Evolutionary conservation across 2,797 vertebrate genomes (phyloP).

Genomic region (Poecilia velifera): DNA sequence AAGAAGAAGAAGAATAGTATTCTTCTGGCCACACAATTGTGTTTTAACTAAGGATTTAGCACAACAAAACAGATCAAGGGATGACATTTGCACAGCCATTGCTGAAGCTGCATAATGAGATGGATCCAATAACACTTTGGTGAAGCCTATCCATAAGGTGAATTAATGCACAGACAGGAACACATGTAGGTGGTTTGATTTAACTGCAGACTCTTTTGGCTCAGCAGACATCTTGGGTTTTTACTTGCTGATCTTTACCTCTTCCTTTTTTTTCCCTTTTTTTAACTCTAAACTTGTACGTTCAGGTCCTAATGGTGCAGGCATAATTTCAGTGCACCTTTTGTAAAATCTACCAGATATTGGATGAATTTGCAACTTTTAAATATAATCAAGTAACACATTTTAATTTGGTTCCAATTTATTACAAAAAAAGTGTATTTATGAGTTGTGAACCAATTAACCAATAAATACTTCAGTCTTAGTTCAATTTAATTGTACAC

Average conservation of each 20-base stretch:
- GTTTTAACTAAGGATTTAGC: constrained; percentile 41
- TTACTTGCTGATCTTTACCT: constrained; percentile 24
- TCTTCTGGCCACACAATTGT: constrained; percentile 30
- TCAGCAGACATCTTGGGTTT: constrained; percentile 36
- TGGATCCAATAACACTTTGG: constrained; percentile 46
- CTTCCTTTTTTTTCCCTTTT: constrained; percentile 23
- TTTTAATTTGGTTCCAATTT: background rate
- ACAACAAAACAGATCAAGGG: constrained; percentile 46
- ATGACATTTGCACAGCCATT: constrained; percentile 36
- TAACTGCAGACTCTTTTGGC: constrained; percentile 46
- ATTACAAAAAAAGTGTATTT: background rate
- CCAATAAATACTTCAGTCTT: background rate
- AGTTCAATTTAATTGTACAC: background rate
- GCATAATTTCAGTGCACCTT: background rate
- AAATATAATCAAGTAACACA: background rate
- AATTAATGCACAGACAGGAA: constrained; percentile 30
- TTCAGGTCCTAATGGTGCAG: background rate
- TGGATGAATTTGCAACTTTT: background rate
- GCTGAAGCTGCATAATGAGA: constrained; percentile 46
- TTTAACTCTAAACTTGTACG: background rate
- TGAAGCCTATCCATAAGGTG: constrained; percentile 41
- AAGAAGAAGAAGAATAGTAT: background rate
- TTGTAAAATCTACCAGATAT: background rate
- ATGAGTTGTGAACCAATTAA: background rate
- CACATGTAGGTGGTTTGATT: constrained; percentile 24